These are phyloP conservation scores for Caiman crocodilus DNA, from an alignment of 2,797 vertebrate genomes.

Conservation along the genomic window DNA sequence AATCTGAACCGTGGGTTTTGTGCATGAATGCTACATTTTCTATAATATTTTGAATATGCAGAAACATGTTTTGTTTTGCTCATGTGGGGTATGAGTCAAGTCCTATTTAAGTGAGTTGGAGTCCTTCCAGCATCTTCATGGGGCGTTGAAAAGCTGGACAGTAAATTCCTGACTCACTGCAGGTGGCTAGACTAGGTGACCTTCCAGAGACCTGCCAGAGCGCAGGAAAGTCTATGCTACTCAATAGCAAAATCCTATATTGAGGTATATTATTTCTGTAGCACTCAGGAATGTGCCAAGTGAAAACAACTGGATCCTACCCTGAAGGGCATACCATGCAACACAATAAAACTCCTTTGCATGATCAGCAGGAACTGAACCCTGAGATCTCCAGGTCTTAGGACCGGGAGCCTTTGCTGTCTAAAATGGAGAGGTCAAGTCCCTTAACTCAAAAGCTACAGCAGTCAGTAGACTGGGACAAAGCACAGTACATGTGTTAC, in stretches of 20 bases:
- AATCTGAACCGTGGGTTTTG: constrained; percentile 1
- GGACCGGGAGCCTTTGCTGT: neutral
- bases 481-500: neutral
- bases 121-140: constrained; percentile 59
- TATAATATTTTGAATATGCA: constrained; percentile 55
- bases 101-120: constrained; percentile 56
- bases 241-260: neutral
- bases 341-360: accelerated
- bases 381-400: neutral
- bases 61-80: constrained; percentile 59
- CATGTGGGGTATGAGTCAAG: constrained; percentile 60
- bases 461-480: neutral
- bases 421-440: neutral
- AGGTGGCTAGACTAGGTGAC: neutral
- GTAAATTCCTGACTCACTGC: neutral
- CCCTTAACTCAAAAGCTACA: neutral
- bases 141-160: neutral
- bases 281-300: neutral
- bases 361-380: accelerated
- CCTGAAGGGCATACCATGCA: neutral
- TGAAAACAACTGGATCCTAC: neutral
- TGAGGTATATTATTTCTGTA: accelerated
- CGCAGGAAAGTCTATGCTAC: neutral
- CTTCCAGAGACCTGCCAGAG: neutral
- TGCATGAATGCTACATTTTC: constrained; percentile 58